Evolutionary conservation across 2,797 vertebrate species (phyloP), one percentile per base, ranked within the genome.

Genomic region (Lerista edwardsae): DNA sequence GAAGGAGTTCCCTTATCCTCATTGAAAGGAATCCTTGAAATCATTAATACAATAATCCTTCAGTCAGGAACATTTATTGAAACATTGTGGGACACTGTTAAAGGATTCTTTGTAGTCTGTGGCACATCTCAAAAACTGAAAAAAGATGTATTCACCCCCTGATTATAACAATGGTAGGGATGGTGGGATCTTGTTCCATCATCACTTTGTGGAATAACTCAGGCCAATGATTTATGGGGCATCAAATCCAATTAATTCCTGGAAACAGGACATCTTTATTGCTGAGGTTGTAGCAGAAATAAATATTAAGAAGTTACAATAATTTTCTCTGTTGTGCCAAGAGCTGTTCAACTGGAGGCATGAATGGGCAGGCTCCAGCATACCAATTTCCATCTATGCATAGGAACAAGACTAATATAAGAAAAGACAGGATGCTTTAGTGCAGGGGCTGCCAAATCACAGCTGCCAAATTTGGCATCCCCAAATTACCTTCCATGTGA

Each of bases 141-240:
- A 94, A 44, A 95, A 95, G 94, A 95, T 95, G 94, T 95, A 94
- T 94, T 96, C 95, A 95, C 89, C 92, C 91, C 91, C 93, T 95
- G 93, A 96, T 96, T 96, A 94, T 94, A 93, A 74, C 17, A 85
- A 94, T 89, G 90, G 92, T 93, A 85, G 90, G 79, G 93, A 93
- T 94, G 94, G 95, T 95, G 91, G 93, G 94, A 94, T 96, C 89
- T 83, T 93, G 91, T 34, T 14, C 34, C 34, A 12, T 8, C 15
- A 8, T 57, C 23, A 86, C 93, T 91, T 94, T 1, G 69, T 95
- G 92, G 93, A 84, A 91, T 95, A 90, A 93, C 94, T 96, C 92
- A 94, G 84, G 81, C 91, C 95, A 90, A 90, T 95, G 95, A 94
- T 95, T 96, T 95, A 93, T 95, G 95, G 96, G 93, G 93, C 87